Evolutionary conservation across 2,113 vertebrate species (phyloP).

Genomic region (Salminus brasiliensis): DNA sequence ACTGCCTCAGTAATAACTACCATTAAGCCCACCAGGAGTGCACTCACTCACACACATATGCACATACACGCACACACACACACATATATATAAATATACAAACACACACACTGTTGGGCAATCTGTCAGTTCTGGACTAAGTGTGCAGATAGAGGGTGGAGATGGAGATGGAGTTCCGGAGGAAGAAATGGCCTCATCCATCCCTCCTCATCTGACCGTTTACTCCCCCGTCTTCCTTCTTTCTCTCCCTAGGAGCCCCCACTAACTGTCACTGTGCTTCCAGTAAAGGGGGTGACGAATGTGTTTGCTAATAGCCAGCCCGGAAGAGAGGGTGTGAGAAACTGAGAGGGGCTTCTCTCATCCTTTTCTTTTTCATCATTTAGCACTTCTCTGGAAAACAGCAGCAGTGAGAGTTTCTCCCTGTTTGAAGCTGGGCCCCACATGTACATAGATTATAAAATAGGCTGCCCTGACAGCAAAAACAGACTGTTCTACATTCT

Average conservation of each 20-base stretch:
- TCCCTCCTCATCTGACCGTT: background rate
- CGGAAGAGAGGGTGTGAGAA: background rate
- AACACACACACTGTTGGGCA: background rate
- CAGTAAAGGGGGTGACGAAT: slow-evolving; percentile 1
- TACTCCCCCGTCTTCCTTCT: background rate
- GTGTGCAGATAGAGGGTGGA: background rate
- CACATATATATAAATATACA: too few relatives aligned
- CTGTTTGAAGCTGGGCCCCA: background rate
- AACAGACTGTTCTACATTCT: too few relatives aligned
- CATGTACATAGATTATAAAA: background rate
- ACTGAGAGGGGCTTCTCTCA: background rate
- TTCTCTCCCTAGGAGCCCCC: background rate
- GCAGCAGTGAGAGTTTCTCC: background rate
- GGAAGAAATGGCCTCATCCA: background rate
- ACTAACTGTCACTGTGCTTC: background rate
- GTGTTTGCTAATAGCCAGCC: background rate
- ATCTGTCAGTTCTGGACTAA: background rate
- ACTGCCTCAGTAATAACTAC: background rate
- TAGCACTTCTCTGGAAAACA: background rate
- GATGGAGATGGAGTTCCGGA: background rate
- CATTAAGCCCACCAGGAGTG: background rate
- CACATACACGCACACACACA: too few relatives aligned
- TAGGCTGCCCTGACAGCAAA: too few relatives aligned
- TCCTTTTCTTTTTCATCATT: background rate
- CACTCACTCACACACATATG: too few relatives aligned